phyloP scores from a whole-genome alignment of 2,113 vertebrate species.

The Sturnus vulgaris region DNA sequence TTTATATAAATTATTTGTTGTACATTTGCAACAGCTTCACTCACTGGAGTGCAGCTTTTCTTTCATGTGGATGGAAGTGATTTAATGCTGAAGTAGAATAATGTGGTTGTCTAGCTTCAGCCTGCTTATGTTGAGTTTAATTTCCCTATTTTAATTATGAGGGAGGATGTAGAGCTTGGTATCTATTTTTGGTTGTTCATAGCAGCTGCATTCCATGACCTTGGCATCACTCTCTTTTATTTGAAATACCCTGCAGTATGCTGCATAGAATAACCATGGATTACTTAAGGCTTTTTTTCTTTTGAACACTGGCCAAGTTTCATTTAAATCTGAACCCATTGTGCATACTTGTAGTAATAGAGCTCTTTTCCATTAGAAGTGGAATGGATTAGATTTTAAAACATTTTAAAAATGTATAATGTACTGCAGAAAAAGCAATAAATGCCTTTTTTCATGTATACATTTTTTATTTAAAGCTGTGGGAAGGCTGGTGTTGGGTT shows the following conservation, averaged over 20 bases:
- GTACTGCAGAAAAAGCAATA: neutral
- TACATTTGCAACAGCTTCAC: neutral
- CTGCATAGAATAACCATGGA: neutral
- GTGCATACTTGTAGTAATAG: neutral
- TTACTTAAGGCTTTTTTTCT: constrained; percentile 4
- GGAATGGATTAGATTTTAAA: neutral
- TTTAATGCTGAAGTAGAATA: neutral
- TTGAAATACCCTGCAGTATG: constrained; percentile 8
- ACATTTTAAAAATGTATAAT: neutral
- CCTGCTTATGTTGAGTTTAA: neutral
- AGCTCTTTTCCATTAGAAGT: neutral
- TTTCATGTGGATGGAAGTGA: neutral
- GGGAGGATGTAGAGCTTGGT: constrained; percentile 24
- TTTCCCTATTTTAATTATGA: constrained; percentile 46
- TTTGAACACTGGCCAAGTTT: constrained; percentile 1
- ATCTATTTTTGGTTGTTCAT: constrained; percentile 46
- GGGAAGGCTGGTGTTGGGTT: neutral
- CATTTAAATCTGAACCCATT: neutral
- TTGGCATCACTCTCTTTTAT: constrained; percentile 18
- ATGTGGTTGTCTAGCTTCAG: neutral
- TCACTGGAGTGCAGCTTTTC: neutral
- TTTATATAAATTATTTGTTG: neutral
- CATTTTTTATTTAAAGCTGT: neutral
- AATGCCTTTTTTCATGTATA: neutral
- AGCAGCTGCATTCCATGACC: constrained; percentile 39